These are phyloP conservation scores for Pseudomyrmex pallidus DNA, from an alignment of 1,140 invertebrate species.

Conservation along the genomic window DNA sequence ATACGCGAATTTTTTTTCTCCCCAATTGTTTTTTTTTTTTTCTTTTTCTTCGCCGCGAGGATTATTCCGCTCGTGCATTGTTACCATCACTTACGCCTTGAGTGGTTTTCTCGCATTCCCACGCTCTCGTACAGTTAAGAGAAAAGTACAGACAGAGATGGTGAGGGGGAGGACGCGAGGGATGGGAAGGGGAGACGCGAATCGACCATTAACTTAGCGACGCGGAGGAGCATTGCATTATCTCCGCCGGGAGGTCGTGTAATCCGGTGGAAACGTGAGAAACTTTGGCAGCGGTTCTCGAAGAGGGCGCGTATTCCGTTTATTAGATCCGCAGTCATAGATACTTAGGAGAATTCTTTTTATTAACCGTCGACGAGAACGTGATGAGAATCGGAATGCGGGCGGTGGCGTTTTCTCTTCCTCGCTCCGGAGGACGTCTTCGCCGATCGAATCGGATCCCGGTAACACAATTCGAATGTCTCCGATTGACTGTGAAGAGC, in stretches of 20 bases:
- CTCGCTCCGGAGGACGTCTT: neutral
- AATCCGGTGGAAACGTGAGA: slow-evolving; percentile 45
- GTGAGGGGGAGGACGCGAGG: neutral
- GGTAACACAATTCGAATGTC: slow-evolving; percentile 16
- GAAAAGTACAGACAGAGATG: neutral
- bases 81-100: neutral
- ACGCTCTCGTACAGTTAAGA: slow-evolving; percentile 18
- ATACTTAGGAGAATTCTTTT: slow-evolving; percentile 57
- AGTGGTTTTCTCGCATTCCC: slow-evolving; percentile 11
- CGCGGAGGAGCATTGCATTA: slow-evolving; percentile 23
- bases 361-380: slow-evolving; percentile 44
- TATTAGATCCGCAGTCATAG: slow-evolving; percentile 27
- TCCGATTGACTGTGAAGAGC: neutral
- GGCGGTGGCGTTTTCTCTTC: too few species aligned
- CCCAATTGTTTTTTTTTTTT: neutral
- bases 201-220: slow-evolving; percentile 48
- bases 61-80: neutral
- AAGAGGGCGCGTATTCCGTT: slow-evolving; percentile 28
- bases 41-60: neutral
- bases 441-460: neutral
- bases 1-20: neutral
- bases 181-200: neutral
- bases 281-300: slow-evolving; percentile 36
- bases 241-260: slow-evolving; percentile 34
- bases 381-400: slow-evolving; percentile 40